phyloP scores from a whole-genome alignment of 2,113 vertebrate genomes.

The Sphyrna mokarran region DNA sequence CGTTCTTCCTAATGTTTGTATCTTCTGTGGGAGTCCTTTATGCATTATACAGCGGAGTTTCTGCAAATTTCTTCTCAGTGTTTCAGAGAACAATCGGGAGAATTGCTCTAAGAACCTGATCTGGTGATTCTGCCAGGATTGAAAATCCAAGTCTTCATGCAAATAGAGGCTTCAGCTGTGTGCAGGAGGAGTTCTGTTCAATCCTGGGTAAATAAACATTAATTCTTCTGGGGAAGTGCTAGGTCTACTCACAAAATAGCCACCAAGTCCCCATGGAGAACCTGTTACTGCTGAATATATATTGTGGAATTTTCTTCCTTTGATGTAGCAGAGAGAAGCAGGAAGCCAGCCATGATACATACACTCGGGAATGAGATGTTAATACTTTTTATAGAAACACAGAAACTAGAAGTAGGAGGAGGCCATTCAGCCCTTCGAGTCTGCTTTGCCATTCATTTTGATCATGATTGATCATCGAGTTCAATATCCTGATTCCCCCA shows the following conservation, averaged over 20 bases:
- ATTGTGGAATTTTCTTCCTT: background rate
- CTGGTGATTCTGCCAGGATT: background rate
- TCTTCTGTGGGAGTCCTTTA: background rate
- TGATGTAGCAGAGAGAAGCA: background rate
- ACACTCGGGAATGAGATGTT: background rate
- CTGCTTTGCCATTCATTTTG: too few relatives aligned
- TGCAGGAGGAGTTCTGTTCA: background rate
- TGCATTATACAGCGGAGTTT: too few relatives aligned
- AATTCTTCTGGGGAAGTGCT: background rate
- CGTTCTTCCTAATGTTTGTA: background rate
- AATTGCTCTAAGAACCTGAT: background rate
- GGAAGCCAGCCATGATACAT: background rate
- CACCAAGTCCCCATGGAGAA: background rate
- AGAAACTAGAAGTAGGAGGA: too few relatives aligned
- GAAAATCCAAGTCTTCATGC: background rate
- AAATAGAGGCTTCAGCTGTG: background rate
- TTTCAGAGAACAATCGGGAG: too few relatives aligned
- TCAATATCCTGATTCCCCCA: too few relatives aligned
- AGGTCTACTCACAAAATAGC: background rate
- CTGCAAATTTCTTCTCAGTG: too few relatives aligned
- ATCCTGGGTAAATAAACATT: background rate
- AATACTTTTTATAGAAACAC: background rate
- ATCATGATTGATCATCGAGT: too few relatives aligned
- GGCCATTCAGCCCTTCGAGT: too few relatives aligned
- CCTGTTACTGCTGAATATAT: background rate